Percentiles rank a stretch among this genome's conserved stretches.
Conservation (phyloP, 2,113 vertebrate genomes). For the Proteles cristata region DNA sequence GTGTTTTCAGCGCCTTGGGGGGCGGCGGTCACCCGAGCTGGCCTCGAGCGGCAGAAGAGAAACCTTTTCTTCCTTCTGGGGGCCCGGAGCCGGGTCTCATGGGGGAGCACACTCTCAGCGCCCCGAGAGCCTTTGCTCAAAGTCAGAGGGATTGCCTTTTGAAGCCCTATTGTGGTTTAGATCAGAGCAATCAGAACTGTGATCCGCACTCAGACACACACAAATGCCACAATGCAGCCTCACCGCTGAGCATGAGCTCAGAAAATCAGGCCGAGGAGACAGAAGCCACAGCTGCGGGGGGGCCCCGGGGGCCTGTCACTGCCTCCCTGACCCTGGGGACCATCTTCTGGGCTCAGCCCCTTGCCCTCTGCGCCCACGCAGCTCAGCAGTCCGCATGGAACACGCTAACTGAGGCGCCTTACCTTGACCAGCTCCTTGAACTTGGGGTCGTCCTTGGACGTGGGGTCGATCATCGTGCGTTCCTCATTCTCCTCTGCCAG, state of each 20-base stretch:
- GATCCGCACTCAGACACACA: not conserved
- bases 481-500: conserved; percentile 97
- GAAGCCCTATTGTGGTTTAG: accelerated
- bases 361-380: accelerated
- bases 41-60: accelerated
- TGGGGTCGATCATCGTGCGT: conserved; percentile 95
- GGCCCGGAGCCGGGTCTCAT: accelerated
- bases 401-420: not conserved
- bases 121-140: not conserved
- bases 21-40: too few species aligned
- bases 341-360: not conserved
- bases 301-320: accelerated
- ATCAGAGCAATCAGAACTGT: not conserved
- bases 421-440: conserved; percentile 98
- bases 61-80: not conserved
- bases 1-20: not conserved
- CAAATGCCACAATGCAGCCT: accelerated
- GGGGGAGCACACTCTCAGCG: not conserved
- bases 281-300: too few species aligned
- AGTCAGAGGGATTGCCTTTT: accelerated
- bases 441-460: conserved; percentile 93
- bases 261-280: too few species aligned
- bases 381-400: accelerated
- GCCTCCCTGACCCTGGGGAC: not conserved
- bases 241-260: accelerated